Conservation (phyloP, 2,888 invertebrate genomes). For the Trachelus stipa region DNA sequence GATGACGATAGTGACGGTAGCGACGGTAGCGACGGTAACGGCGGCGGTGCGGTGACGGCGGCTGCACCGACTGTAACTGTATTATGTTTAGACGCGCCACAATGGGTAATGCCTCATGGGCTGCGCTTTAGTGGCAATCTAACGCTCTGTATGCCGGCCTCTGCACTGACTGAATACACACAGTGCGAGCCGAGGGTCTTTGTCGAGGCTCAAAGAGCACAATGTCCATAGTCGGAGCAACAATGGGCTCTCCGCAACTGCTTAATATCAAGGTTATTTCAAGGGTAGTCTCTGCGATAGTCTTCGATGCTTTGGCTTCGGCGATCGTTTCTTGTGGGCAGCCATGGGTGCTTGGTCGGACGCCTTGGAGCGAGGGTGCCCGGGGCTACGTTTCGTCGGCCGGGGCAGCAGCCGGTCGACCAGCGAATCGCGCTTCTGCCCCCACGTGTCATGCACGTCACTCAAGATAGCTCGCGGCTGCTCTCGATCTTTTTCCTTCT, state of each 20-base stretch:
- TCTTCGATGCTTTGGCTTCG: not conserved
- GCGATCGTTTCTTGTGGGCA: not conserved
- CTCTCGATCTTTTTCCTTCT: not conserved
- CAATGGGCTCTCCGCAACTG: conserved; percentile 57
- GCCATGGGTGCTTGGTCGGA: not conserved
- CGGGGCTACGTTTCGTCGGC: not conserved
- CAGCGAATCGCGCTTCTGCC: not conserved
- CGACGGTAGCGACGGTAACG: not conserved
- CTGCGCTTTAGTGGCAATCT: conserved; percentile 49
- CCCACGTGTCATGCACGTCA: not conserved
- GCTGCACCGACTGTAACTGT: conserved; percentile 16
- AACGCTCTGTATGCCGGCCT: conserved; percentile 36
- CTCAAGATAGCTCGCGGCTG: too few species aligned
- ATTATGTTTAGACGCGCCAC: conserved; percentile 24
- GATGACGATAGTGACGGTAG: not conserved
- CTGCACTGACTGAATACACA: conserved; percentile 39
- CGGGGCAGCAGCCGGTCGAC: not conserved
- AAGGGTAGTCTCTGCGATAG: conserved; percentile 46
- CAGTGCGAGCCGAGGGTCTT: conserved; percentile 43
- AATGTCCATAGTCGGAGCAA: conserved; percentile 56
- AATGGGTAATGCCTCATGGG: conserved; percentile 42
- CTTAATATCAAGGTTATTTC: conserved; percentile 60
- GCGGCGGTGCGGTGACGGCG: not conserved
- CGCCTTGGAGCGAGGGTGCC: not conserved
- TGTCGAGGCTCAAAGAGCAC: conserved; percentile 58